phyloP scores from a whole-genome alignment of 2,888 invertebrate species.

The Venusia cambrica region DNA sequence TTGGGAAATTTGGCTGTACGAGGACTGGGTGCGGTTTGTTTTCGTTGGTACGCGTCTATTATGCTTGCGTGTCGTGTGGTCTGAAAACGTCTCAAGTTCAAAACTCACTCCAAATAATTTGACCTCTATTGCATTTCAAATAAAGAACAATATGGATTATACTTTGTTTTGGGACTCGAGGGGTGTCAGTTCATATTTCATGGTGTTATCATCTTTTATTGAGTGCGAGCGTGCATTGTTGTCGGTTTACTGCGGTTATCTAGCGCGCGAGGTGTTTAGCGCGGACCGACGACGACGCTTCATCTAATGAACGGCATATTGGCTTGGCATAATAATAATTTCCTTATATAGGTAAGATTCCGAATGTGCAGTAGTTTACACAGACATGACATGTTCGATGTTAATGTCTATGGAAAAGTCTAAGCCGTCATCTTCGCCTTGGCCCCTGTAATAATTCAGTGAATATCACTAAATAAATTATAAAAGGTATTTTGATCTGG shows the following conservation, averaged over 20 bases:
- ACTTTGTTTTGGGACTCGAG: slow-evolving; percentile 39
- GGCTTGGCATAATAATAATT: slow-evolving; percentile 32
- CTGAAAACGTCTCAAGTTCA: slow-evolving; percentile 48
- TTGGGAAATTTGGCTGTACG: slow-evolving; percentile 75
- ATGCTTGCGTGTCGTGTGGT: slow-evolving; percentile 46
- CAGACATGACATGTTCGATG: too few relatives aligned
- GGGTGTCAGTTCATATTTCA: slow-evolving; percentile 80
- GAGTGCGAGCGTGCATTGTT: slow-evolving; percentile 79
- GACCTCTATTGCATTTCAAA: slow-evolving; percentile 23
- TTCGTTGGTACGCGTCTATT: slow-evolving; percentile 69
- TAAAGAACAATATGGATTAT: slow-evolving; percentile 35
- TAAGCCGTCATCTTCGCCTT: too few relatives aligned
- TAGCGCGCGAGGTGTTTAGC: slow-evolving; percentile 71
- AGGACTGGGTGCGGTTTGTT: slow-evolving; percentile 68
- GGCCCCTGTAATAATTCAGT: too few relatives aligned
- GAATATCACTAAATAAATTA: slow-evolving; percentile 23
- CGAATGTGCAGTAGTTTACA: too few relatives aligned
- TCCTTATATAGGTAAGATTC: too few relatives aligned
- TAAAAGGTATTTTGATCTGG: too few relatives aligned
- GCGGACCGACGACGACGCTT: too few relatives aligned
- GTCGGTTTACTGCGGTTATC: slow-evolving; percentile 79
- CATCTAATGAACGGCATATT: slow-evolving; percentile 74
- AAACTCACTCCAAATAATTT: background rate
- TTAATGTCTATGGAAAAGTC: too few relatives aligned
- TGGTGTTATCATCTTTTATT: slow-evolving; percentile 81